Conservation (phyloP, 2,797 vertebrate genomes). For the Tinamus major region DNA sequence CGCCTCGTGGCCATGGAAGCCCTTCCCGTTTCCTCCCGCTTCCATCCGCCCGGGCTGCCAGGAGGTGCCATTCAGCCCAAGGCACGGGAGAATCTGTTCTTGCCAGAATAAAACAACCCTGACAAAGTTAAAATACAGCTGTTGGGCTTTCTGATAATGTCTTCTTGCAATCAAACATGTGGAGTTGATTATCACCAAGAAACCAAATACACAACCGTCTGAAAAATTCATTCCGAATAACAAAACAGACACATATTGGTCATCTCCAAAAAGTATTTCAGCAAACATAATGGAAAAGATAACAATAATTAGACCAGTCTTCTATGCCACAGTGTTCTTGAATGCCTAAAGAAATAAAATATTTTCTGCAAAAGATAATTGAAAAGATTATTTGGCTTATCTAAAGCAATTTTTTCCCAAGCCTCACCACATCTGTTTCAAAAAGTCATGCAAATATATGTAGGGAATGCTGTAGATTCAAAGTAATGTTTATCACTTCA, state of each 20-base stretch:
- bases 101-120: not conserved
- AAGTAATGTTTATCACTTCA: not conserved
- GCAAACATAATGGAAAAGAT: slow-evolving; percentile 59
- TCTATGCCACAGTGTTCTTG: slow-evolving; percentile 46
- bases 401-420: slow-evolving; percentile 69
- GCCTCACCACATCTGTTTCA: slow-evolving; percentile 61
- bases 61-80: fast-evolving
- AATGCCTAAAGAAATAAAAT: slow-evolving; percentile 65
- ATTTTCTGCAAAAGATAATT: slow-evolving; percentile 73
- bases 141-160: not conserved
- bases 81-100: not conserved
- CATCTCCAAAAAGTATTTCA: slow-evolving; percentile 65
- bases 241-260: slow-evolving; percentile 61
- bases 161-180: not conserved
- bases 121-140: not conserved
- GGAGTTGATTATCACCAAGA: not conserved
- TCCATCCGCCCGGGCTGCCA: not conserved
- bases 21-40: not conserved
- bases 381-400: slow-evolving; percentile 77
- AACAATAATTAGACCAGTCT: slow-evolving; percentile 67
- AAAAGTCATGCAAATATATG: not conserved
- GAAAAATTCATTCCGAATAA: slow-evolving; percentile 50
- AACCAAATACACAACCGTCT: slow-evolving; percentile 50
- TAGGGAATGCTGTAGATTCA: not conserved
- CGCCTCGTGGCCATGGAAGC: not conserved